Evolutionary conservation across 2,888 invertebrate species (phyloP), one percentile per base, ranked within the genome.

Genomic region (Andrena bucephala): DNA sequence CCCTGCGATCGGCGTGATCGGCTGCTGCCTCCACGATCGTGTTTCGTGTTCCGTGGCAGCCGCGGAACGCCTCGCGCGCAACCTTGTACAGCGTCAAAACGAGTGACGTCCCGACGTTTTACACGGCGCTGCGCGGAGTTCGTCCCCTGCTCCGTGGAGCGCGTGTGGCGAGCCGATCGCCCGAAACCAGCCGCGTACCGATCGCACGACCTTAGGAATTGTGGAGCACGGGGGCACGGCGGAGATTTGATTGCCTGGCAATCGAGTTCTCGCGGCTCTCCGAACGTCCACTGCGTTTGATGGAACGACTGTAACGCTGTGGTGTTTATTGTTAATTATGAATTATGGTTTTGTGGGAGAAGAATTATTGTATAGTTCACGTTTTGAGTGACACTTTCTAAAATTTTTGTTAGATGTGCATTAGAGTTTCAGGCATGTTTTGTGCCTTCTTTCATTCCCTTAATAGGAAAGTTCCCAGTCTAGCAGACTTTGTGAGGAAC

Each of bases 21-120:
- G 81, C 81, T 77, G 84, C 84, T 57, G 57, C 57, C 57, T 84
- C 80, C 27, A 54, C 88, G 82, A 88, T 86, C 82, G 75, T 88
- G 85, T 85, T 86, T 88, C 85, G 84, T 89, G 86, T 87, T 85
- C 69, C 68, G 66, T 74, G 74, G 52, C 65, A 59, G 81, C 74
- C 72, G 63, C 59, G 74, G 75, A 77, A 81, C 80, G 83, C 71
- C 72, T 72, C 52, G 52, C 27, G 62, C 67, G 71, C 85, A 20
- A 75, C 74, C 89, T 78, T 87, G 90, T 90, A 85, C 66, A 84
- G 77, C 87, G 85, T 90, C 87, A 85, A 86, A 86, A 76, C 84
- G 84, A 85, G 86, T 88, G 87, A 90, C 90, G 85, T 88, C 80
- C 84, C 84, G 89, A 91, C 90, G 87, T 91, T 85, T 87, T 89